A percentile compares a stretch with the other conserved stretches of the same genome.
These are phyloP conservation scores for Cyclopterus lumpus DNA, from an alignment of 2,797 vertebrate species.

Conservation along the genomic window DNA sequence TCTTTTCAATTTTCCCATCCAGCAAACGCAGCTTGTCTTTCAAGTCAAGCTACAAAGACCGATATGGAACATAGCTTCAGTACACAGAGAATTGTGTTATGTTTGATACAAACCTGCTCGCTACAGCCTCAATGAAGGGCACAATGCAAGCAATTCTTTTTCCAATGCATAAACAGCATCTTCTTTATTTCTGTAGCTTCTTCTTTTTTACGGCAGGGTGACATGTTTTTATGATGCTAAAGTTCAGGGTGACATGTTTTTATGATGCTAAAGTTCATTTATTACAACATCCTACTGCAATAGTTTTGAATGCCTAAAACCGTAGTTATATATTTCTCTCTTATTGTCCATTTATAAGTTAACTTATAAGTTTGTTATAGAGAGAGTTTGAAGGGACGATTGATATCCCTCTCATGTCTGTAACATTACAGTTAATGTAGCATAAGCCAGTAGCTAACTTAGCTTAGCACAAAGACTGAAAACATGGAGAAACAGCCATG, in stretches of 20 bases:
- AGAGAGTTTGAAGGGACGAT: neutral
- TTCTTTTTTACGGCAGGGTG: neutral
- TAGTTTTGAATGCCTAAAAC: neutral
- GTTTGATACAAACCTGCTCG: neutral
- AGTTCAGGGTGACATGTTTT: neutral
- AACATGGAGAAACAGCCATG: neutral
- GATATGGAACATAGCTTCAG: neutral
- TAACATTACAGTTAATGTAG: neutral
- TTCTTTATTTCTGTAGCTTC: neutral
- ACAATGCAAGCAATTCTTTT: neutral
- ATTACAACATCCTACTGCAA: neutral
- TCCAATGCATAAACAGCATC: neutral
- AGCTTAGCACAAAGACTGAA: neutral
- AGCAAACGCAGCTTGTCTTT: conserved; percentile 79
- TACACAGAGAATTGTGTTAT: neutral
- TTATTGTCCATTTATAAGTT: neutral
- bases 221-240: neutral
- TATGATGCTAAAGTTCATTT: neutral
- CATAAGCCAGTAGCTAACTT: neutral
- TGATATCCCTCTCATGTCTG: neutral
- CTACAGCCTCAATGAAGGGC: neutral
- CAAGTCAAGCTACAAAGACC: conserved; percentile 72
- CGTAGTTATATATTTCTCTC: neutral
- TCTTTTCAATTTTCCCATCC: conserved; percentile 80
- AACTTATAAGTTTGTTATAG: neutral